These are phyloP conservation scores for Syngnathoides biaculeatus DNA, from an alignment of 2,113 vertebrate species.

Conservation along the genomic window DNA sequence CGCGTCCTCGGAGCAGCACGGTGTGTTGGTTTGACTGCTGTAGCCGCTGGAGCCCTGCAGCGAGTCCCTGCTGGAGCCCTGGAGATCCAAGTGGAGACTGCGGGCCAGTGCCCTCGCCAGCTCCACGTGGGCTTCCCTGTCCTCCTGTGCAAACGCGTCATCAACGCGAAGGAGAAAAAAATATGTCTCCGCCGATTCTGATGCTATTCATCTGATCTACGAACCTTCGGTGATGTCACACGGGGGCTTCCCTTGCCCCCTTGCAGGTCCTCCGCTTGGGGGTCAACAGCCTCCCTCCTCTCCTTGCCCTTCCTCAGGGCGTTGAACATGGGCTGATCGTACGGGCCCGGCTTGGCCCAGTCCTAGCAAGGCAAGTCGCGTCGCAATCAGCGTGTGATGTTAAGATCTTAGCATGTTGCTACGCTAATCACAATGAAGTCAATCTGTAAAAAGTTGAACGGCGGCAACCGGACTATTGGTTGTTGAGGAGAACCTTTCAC, in stretches of 20 bases:
- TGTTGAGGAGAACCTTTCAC: no score
- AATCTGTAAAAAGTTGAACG: not conserved
- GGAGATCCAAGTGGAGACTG: conserved; percentile 85
- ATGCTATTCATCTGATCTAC: not conserved
- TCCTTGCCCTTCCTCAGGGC: conserved; percentile 83
- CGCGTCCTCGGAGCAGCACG: conserved; percentile 88
- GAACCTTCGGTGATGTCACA: conserved; percentile 72
- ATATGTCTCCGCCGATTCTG: not conserved
- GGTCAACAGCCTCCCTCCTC: conserved; percentile 70
- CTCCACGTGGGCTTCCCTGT: conserved; percentile 81
- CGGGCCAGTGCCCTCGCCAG: conserved; percentile 81
- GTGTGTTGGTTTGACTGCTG: conserved; percentile 92
- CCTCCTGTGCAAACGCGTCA: conserved; percentile 53
- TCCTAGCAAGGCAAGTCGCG: conserved; percentile 67
- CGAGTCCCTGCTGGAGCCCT: conserved; percentile 88
- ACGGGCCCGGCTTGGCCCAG: conserved; percentile 91
- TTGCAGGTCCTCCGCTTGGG: conserved; percentile 71
- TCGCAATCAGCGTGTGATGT: not conserved
- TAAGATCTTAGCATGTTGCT: not conserved
- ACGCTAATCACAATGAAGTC: not conserved
- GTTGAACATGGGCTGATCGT: conserved; percentile 85
- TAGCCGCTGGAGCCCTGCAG: conserved; percentile 92
- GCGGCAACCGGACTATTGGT: no score
- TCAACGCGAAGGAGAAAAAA: not conserved
- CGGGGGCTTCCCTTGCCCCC: conserved; percentile 74